Percentiles rank a stretch among this genome's conserved stretches.
phyloP scores from a whole-genome alignment of 2,113 vertebrate species.

The Bubo blakistoni region DNA sequence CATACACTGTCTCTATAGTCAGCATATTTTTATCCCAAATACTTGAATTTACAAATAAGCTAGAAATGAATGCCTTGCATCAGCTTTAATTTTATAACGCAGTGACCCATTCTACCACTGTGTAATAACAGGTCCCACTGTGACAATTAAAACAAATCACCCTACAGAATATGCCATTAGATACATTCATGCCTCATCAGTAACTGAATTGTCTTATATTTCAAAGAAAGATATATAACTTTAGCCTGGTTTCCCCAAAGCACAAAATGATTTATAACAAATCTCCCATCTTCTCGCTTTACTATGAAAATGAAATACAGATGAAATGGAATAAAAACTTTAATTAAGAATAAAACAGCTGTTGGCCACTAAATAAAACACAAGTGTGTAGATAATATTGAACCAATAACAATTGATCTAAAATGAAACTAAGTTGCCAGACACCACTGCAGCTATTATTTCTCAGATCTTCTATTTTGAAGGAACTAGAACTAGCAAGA shows the following conservation, averaged over 20 bases:
- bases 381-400: not conserved
- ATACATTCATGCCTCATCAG: conserved; percentile 90
- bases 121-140: conserved; percentile 86
- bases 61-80: conserved; percentile 80
- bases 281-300: not conserved
- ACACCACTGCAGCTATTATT: not conserved
- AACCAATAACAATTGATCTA: not conserved
- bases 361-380: conserved; percentile 37
- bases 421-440: not conserved
- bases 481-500: not conserved
- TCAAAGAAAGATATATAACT: conserved; percentile 69
- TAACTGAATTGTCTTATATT: conserved; percentile 85
- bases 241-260: not conserved
- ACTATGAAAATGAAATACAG: conserved; percentile 19
- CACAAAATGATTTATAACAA: conserved; percentile 32
- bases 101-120: conserved; percentile 85
- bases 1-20: conserved; percentile 52
- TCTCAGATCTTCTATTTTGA: not conserved
- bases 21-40: conserved; percentile 76
- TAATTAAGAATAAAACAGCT: conserved; percentile 29
- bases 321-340: not conserved
- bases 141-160: conserved; percentile 96
- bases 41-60: conserved; percentile 85
- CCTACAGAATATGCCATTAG: conserved; percentile 80
- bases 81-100: conserved; percentile 88